phyloP scores from a whole-genome alignment of 2,888 invertebrate species.

The Trisateles emortualis region DNA sequence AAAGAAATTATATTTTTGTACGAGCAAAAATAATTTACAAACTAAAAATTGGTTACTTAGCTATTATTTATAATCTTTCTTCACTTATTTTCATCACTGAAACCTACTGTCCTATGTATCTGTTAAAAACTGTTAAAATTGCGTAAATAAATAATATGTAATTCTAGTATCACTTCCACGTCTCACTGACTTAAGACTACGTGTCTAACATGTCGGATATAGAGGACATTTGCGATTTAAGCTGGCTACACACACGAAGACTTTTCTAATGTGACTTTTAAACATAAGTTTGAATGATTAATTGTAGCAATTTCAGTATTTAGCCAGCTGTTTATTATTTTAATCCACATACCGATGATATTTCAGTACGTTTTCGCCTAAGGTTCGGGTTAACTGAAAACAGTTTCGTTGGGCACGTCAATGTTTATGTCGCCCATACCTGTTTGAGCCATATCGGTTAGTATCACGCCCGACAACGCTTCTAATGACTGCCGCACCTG shows the following conservation, averaged over 20 bases:
- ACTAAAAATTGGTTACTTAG: background rate
- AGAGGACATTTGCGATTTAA: constrained; percentile 7
- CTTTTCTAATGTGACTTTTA: constrained; percentile 4
- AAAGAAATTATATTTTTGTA: too few species aligned
- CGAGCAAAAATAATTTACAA: too few species aligned
- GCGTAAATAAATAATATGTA: constrained; percentile 17
- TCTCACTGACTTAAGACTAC: constrained; percentile 13
- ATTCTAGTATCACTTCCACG: constrained; percentile 23
- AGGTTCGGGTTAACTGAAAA: constrained; percentile 73
- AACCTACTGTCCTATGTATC: background rate
- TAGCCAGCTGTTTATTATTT: constrained; percentile 5
- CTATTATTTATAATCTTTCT: background rate
- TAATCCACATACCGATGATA: background rate
- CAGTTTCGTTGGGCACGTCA: constrained; percentile 74
- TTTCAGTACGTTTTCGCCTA: background rate
- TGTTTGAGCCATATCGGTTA: constrained; percentile 74
- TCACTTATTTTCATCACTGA: background rate
- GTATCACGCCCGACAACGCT: constrained; percentile 90
- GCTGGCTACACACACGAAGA: constrained; percentile 13
- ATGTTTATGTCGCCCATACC: constrained; percentile 47
- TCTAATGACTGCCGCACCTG: constrained; percentile 94
- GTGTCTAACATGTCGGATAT: background rate
- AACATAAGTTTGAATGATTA: constrained; percentile 3
- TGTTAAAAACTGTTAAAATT: background rate
- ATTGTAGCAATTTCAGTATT: constrained; percentile 1